Conservation (phyloP, 1,140 invertebrate species). For the Phenacoccus solenopsis region DNA sequence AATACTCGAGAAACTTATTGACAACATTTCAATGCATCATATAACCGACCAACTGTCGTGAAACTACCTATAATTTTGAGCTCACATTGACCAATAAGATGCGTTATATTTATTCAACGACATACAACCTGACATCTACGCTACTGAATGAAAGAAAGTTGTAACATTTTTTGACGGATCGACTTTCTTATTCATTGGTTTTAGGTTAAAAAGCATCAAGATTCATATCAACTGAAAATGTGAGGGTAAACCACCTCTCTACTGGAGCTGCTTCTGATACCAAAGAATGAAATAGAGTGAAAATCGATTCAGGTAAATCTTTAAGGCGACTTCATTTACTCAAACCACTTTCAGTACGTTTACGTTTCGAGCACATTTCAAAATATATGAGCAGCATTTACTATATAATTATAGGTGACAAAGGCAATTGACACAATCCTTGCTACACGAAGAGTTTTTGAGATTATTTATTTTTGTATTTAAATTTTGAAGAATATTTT, state of each 20-base stretch:
- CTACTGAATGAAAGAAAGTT: conserved; percentile 80
- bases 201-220: conserved; percentile 38
- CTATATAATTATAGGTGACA: conserved; percentile 75
- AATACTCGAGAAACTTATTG: too few species aligned
- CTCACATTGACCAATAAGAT: conserved; percentile 64
- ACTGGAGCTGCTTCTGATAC: conserved; percentile 61
- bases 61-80: conserved; percentile 73
- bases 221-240: conserved; percentile 60
- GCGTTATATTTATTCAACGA: conserved; percentile 74
- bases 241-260: conserved; percentile 62
- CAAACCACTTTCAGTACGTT: conserved; percentile 51
- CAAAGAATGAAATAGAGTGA: conserved; percentile 66
- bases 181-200: conserved; percentile 47
- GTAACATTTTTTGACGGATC: conserved; percentile 47
- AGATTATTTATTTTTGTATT: too few species aligned
- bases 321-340: conserved; percentile 76
- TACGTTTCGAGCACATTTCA: conserved; percentile 81
- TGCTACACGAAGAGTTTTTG: conserved; percentile 80
- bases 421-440: conserved; percentile 80
- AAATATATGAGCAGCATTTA: conserved; percentile 88
- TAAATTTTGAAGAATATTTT: too few species aligned
- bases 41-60: conserved; percentile 93
- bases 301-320: conserved; percentile 65
- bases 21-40: too few species aligned
- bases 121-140: conserved; percentile 80